Evolutionary conservation across 2,113 vertebrate genomes (phyloP), one percentile per base, ranked within the genome.

Genomic region (Neomonachus schauinslandi): DNA sequence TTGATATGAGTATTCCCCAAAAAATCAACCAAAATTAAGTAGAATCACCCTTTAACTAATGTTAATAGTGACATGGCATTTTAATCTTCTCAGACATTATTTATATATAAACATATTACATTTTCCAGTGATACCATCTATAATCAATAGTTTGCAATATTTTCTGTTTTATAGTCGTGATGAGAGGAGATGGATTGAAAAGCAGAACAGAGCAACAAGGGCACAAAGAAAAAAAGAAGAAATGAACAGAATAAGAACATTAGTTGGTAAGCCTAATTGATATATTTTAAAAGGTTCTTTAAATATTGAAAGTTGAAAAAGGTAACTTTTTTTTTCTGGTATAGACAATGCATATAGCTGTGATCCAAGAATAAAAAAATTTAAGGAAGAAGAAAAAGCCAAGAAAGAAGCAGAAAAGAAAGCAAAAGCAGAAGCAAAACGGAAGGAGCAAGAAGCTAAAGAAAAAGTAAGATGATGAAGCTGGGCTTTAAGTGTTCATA

Each of bases 331-430:
- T 94, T 88, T 76, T 97, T 97, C 93, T 98, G 63, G 33, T 98
- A 99, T 98, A 99, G 99, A 99, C 96, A 99, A 99, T 19, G 99
- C 99, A 31, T 99, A 99, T 97, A 99, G 99, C 97, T 99, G 99
- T 96, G 99, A 99, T 98, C 99, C 99, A 69, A 99, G 99, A 96
- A 99, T 99, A 99, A 99, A 99, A 98, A 99, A 99, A 97, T 99
- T 99, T 97, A 99, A 99, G 97, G 99, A 99, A 59, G 99, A 99
- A 86, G 99, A 99, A 98, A 99, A 99, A 59, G 99, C 99, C 94
- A 99, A 99, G 98, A 99, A 99, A 98, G 99, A 99, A 98, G 99
- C 99, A 55, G 99, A 99, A 98, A 99, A 99, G 98, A 99, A 99
- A 98, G 99, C 99, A 55, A 99, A 99, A 97, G 99, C 98, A 12